Evolutionary conservation across 2,113 vertebrate species (phyloP).

Genomic region (Tauraco erythrolophus): DNA sequence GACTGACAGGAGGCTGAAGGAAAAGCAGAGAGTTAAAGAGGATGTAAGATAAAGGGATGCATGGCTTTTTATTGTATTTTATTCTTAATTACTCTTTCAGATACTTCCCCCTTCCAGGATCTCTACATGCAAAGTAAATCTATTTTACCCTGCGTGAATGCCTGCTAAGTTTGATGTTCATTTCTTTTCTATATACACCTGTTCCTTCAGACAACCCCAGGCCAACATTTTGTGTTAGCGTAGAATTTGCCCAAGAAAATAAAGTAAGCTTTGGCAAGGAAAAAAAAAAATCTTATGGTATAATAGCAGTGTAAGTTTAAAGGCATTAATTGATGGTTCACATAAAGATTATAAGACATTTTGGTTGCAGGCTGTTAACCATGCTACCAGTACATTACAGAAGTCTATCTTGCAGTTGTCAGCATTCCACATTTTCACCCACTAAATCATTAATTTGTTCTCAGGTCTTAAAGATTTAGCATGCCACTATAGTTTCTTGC

Average conservation of each 20-base stretch:
- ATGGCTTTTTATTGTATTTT: background rate
- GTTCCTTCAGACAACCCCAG: background rate
- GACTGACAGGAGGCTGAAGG: background rate
- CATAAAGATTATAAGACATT: background rate
- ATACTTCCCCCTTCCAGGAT: background rate
- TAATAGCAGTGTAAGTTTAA: background rate
- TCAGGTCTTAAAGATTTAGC: background rate
- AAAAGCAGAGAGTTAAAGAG: background rate
- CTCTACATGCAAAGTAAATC: background rate
- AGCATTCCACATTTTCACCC: slow-evolving; percentile 39
- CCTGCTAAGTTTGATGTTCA: background rate
- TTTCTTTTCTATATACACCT: background rate
- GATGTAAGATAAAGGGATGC: background rate
- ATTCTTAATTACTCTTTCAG: background rate
- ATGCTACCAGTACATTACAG: background rate
- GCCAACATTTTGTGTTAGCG: background rate
- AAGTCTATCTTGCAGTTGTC: slow-evolving; percentile 22
- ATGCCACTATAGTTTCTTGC: background rate
- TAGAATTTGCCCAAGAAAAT: slow-evolving; percentile 24
- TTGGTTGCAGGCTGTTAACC: slow-evolving; percentile 28
- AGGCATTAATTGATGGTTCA: background rate
- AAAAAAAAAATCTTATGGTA: background rate
- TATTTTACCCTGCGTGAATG: background rate
- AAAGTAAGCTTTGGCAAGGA: background rate
- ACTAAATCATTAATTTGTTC: slow-evolving; percentile 23